Percentiles rank a stretch among this genome's conserved stretches.
Conservation (phyloP, 2,113 vertebrate genomes). For the Hirundichthys speculiger region DNA sequence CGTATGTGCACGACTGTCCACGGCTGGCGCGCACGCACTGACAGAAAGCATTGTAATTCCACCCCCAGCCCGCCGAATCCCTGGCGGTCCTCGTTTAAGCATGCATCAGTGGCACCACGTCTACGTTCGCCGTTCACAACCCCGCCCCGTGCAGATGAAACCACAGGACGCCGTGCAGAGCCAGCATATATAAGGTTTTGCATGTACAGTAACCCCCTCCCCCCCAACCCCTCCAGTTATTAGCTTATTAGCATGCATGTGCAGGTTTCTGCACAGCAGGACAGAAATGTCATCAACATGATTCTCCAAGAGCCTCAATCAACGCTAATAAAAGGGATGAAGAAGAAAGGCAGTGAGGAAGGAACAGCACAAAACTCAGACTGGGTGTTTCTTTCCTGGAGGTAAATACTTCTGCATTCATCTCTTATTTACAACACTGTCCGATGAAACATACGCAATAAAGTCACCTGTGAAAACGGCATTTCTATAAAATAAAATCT, state of each 20-base stretch:
- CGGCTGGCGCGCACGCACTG: conserved; percentile 2
- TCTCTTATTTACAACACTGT: not conserved
- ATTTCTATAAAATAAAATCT: not conserved
- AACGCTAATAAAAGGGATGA: conserved; percentile 49
- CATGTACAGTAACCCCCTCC: conserved; percentile 24
- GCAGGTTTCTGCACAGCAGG: conserved; percentile 4
- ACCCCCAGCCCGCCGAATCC: not conserved
- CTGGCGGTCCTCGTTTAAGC: conserved; percentile 11
- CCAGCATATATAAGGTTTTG: conserved; percentile 20
- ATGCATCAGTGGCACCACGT: conserved; percentile 14
- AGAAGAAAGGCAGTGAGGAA: conserved; percentile 13
- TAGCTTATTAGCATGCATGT: conserved; percentile 56
- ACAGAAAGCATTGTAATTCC: not conserved
- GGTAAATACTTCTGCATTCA: no score
- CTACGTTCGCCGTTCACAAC: conserved; percentile 14
- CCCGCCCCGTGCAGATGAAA: conserved; percentile 15
- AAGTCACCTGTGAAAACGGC: not conserved
- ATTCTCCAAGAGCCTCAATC: conserved; percentile 37
- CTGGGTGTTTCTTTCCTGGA: not conserved
- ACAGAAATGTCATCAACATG: conserved; percentile 30
- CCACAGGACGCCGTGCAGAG: conserved; percentile 24
- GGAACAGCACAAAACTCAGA: conserved; percentile 5
- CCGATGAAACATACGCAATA: not conserved
- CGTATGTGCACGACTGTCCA: not conserved
- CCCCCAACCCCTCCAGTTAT: conserved; percentile 28